These are phyloP conservation scores for Erinaceus europaeus DNA, from an alignment of 2,113 vertebrate species.

Conservation along the genomic window DNA sequence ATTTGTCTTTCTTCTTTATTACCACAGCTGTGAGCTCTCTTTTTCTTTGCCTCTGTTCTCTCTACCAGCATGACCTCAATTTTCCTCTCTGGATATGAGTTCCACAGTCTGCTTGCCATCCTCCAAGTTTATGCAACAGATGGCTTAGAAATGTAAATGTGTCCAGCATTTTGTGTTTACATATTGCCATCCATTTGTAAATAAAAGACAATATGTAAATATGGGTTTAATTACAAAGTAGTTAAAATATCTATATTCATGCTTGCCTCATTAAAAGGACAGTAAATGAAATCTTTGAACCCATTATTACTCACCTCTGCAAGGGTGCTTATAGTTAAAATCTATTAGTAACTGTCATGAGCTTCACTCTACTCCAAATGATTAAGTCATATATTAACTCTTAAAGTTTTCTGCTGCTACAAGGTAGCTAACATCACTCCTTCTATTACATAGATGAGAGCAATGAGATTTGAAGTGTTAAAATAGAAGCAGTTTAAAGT, in stretches of 20 bases:
- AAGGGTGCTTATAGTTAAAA: not conserved
- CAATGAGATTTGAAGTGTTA: not conserved
- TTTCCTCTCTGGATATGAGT: not conserved
- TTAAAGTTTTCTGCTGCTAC: not conserved
- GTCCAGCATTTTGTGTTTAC: not conserved
- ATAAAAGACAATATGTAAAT: not conserved
- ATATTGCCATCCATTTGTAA: not conserved
- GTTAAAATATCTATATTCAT: not conserved
- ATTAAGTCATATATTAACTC: not conserved
- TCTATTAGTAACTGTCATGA: not conserved
- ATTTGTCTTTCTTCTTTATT: not conserved
- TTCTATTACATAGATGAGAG: not conserved
- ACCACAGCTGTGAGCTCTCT: not conserved
- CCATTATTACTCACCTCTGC: not conserved
- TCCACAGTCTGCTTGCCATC: not conserved
- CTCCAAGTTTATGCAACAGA: not conserved
- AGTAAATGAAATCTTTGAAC: not conserved
- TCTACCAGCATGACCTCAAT: not conserved
- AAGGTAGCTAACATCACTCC: not conserved
- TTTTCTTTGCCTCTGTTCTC: not conserved
- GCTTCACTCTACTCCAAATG: not conserved
- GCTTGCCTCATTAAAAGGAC: not conserved
- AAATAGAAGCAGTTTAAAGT: not conserved
- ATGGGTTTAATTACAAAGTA: not conserved
- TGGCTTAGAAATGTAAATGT: not conserved